phyloP scores from a whole-genome alignment of 2,888 invertebrate genomes.

The Cosmorhoe ocellata region DNA sequence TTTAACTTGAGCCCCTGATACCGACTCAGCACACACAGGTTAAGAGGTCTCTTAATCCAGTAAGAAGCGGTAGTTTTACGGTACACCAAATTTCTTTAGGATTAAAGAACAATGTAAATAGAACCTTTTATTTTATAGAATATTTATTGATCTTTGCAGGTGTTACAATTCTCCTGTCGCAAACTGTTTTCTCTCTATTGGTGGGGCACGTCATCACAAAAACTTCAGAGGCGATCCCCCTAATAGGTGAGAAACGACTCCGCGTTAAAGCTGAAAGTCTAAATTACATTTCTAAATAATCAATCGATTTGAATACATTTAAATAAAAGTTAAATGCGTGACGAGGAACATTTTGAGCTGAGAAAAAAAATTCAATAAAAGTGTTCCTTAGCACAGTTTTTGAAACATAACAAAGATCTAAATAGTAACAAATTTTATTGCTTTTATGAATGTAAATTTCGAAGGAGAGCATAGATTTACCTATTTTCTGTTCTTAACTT shows the following conservation, averaged over 20 bases:
- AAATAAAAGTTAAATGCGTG: constrained; percentile 51
- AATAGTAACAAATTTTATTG: constrained; percentile 60
- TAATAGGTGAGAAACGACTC: constrained; percentile 90
- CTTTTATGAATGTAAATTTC: constrained; percentile 56
- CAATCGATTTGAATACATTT: constrained; percentile 45
- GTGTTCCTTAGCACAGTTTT: constrained; percentile 69
- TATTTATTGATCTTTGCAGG: constrained; percentile 91
- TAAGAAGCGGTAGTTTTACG: constrained; percentile 46
- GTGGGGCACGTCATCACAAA: constrained; percentile 99
- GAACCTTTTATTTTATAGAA: constrained; percentile 64
- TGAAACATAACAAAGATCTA: constrained; percentile 64
- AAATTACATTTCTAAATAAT: constrained; percentile 42
- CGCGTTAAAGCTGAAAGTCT: constrained; percentile 50
- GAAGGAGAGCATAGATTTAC: constrained; percentile 61
- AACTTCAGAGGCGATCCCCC: constrained; percentile 99
- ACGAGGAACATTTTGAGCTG: constrained; percentile 70
- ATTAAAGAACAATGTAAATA: constrained; percentile 50
- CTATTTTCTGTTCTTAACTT: constrained; percentile 58
- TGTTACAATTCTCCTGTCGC: constrained; percentile 99
- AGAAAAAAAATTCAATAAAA: constrained; percentile 46
- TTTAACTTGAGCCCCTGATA: constrained; percentile 76
- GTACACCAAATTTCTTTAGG: constrained; percentile 36
- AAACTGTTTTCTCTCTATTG: constrained; percentile 99
- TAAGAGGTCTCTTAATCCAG: constrained; percentile 43
- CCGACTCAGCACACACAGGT: constrained; percentile 78